Conservation (phyloP, 2,113 vertebrate species). For the Phrynosoma blainvillii region DNA sequence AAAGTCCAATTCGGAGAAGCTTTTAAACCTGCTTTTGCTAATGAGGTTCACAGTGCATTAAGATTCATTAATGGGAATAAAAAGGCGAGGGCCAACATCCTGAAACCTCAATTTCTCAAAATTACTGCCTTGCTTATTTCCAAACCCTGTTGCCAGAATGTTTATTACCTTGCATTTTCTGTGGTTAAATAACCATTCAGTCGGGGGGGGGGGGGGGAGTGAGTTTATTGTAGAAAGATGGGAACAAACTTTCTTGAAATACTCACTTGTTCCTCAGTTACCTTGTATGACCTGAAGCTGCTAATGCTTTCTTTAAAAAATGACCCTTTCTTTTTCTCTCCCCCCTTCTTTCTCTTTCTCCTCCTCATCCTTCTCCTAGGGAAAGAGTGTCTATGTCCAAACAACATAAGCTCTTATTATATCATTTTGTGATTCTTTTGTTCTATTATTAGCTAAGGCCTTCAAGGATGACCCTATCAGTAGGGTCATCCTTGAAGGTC, state of each 20-base stretch:
- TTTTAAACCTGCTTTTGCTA: slow-evolving; percentile 47
- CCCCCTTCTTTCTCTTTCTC: no score
- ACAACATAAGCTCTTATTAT: no score
- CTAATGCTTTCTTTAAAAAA: neutral
- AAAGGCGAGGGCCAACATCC: slow-evolving; percentile 32
- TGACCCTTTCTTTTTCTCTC: no score
- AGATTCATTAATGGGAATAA: slow-evolving; percentile 35
- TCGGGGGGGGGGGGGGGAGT: slow-evolving; percentile 36
- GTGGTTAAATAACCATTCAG: slow-evolving; percentile 28
- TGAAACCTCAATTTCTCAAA: slow-evolving; percentile 50
- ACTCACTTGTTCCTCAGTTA: slow-evolving; percentile 24
- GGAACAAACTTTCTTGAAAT: slow-evolving; percentile 20
- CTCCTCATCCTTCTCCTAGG: no score
- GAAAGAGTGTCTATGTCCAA: no score
- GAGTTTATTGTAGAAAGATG: slow-evolving; percentile 36
- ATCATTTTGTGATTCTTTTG: no score
- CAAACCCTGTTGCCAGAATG: slow-evolving; percentile 23
- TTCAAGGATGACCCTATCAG: no score
- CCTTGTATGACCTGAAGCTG: neutral
- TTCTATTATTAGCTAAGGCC: no score
- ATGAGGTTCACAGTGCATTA: slow-evolving; percentile 39
- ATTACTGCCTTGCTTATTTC: slow-evolving; percentile 42
- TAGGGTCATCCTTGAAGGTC: no score
- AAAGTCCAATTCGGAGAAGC: slow-evolving; percentile 16
- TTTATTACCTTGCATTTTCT: slow-evolving; percentile 37